Evolutionary conservation across 2,113 vertebrate genomes (phyloP).

Genomic region (Crotalus tigris): DNA sequence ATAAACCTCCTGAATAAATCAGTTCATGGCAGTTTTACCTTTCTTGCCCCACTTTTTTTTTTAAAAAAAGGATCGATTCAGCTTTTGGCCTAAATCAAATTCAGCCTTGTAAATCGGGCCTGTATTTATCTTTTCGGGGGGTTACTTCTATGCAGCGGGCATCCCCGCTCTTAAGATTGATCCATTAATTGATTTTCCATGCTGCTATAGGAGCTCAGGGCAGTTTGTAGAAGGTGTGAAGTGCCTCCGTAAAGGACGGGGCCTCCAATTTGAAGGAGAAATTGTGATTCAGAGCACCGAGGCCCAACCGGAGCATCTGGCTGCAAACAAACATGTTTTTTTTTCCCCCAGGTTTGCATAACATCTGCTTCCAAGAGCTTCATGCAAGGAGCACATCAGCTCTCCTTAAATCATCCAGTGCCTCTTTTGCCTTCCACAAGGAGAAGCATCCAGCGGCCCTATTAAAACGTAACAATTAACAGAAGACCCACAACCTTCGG

Average conservation of each 20-base stretch:
- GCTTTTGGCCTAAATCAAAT: no score
- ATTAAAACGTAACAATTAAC: neutral
- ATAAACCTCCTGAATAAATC: neutral
- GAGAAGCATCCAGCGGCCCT: neutral
- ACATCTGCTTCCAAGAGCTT: neutral
- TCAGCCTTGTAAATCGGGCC: no score
- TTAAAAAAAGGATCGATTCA: no score
- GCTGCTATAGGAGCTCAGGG: neutral
- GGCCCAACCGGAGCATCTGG: neutral
- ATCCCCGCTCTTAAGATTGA: neutral
- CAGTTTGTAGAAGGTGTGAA: neutral
- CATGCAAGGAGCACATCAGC: neutral
- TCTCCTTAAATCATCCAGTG: neutral
- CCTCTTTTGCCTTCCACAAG: no score
- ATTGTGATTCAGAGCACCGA: neutral
- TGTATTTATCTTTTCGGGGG: no score
- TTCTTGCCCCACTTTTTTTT: no score
- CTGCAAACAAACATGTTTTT: neutral
- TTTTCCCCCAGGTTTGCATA: neutral
- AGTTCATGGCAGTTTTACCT: neutral
- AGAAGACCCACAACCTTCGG: neutral
- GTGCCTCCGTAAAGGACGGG: rapidly evolving
- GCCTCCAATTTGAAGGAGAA: neutral
- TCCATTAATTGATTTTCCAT: neutral
- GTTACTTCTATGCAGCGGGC: neutral